Percentiles rank a stretch among this genome's conserved stretches.
These are phyloP conservation scores for Pardosa pseudoannulata DNA, from an alignment of 2,888 invertebrate genomes.

Conservation along the genomic window DNA sequence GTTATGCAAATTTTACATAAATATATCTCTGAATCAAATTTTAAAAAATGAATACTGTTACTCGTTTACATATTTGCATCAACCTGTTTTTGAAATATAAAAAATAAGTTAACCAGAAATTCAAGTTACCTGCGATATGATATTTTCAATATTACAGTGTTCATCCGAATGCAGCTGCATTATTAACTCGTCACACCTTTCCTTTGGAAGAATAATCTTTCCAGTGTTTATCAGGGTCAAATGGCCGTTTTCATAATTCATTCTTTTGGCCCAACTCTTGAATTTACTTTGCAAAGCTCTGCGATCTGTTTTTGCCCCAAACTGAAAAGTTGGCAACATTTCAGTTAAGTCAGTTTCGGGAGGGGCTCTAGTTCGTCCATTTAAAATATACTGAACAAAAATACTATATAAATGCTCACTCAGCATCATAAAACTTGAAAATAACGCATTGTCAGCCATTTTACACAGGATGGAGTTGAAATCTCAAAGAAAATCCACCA, in stretches of 20 bases:
- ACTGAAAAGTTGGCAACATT: slow-evolving; percentile 56
- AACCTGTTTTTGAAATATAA: no score
- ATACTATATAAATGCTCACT: slow-evolving; percentile 30
- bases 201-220: slow-evolving; percentile 64
- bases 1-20: no score
- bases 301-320: slow-evolving; percentile 58
- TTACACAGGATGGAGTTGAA: no score
- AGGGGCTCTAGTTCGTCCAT: slow-evolving; percentile 47
- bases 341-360: slow-evolving; percentile 39
- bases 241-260: slow-evolving; percentile 35
- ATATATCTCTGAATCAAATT: no score
- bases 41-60: no score
- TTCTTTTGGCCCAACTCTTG: slow-evolving; percentile 65
- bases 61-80: no score
- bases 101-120: no score
- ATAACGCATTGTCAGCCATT: neutral
- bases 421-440: slow-evolving; percentile 50
- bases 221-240: slow-evolving; percentile 34
- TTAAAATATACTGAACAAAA: slow-evolving; percentile 49
- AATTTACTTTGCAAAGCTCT: slow-evolving; percentile 67
- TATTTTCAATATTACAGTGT: slow-evolving; percentile 23
- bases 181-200: slow-evolving; percentile 42
- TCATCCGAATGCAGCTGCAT: slow-evolving; percentile 42
- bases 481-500: no score
- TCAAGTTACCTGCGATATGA: slow-evolving; percentile 44